phyloP scores from a whole-genome alignment of 64 coral and sea anemone species.

The Pocillopora damicornis region DNA sequence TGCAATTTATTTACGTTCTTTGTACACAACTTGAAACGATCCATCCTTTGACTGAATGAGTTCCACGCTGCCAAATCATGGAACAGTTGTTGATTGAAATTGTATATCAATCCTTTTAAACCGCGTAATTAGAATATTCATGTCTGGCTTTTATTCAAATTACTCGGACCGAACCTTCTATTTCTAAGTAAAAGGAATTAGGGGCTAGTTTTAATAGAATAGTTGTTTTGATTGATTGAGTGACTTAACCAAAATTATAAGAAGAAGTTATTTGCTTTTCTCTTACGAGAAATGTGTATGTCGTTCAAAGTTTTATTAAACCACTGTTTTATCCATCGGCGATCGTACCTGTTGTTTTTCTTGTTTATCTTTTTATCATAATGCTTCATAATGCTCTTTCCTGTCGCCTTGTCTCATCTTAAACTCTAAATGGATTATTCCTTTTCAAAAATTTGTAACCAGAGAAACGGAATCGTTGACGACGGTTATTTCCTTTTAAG shows the following conservation, averaged over 20 bases:
- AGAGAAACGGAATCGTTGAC: neutral
- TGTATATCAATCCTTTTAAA: neutral
- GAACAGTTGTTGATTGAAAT: neutral
- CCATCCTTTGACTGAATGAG: neutral
- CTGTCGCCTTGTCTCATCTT: neutral
- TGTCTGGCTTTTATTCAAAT: conserved; percentile 38
- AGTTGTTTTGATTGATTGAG: neutral
- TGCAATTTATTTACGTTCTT: neutral
- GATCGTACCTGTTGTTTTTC: neutral
- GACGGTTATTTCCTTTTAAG: no score
- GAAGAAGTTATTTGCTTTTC: neutral
- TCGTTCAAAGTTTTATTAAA: neutral
- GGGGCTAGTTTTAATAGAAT: neutral
- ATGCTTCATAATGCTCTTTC: no score
- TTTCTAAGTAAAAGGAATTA: neutral
- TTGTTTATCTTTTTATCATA: neutral
- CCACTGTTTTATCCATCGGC: neutral
- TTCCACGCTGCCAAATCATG: neutral
- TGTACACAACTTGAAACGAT: neutral
- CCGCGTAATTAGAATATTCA: conserved; percentile 19
- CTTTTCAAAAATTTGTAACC: neutral
- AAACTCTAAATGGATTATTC: neutral
- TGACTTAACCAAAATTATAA: neutral
- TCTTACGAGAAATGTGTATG: neutral
- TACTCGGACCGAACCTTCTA: neutral